Conservation (phyloP, 2,888 invertebrate genomes). For the Lathronympha strigana region DNA sequence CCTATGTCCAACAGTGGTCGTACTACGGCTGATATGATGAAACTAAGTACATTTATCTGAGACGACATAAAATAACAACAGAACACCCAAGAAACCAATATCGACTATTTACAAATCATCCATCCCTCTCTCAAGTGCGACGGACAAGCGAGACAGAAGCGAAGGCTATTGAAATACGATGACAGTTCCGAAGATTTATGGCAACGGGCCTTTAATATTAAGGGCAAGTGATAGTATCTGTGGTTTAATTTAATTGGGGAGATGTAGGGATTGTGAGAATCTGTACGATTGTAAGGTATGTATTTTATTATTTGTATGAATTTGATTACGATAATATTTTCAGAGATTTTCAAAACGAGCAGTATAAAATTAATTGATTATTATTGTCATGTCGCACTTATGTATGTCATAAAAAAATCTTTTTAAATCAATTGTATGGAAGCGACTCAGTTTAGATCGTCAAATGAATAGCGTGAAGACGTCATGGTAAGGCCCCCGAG, state of each 20-base stretch:
- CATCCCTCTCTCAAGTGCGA: conserved; percentile 6
- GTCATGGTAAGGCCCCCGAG: too few relatives aligned
- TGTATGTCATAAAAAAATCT: too few relatives aligned
- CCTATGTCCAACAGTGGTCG: too few relatives aligned
- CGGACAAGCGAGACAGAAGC: conserved; percentile 13
- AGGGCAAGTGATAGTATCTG: conserved; percentile 21
- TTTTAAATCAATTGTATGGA: too few relatives aligned
- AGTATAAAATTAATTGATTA: too few relatives aligned
- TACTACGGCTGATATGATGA: too few relatives aligned
- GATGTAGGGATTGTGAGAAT: background rate
- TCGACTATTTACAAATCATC: conserved; percentile 22
- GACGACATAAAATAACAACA: conserved; percentile 8
- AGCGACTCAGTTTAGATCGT: too few relatives aligned
- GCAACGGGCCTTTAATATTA: conserved; percentile 24
- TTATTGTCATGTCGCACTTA: too few relatives aligned
- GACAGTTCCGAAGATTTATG: conserved; percentile 32
- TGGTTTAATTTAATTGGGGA: conserved; percentile 21
- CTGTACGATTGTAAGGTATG: background rate
- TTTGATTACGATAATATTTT: background rate
- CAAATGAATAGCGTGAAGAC: too few relatives aligned
- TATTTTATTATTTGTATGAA: background rate
- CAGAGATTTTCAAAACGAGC: too few relatives aligned
- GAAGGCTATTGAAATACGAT: conserved; percentile 11
- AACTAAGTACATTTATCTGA: too few relatives aligned
- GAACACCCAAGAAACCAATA: conserved; percentile 8